Evolutionary conservation across 2,888 invertebrate genomes (phyloP), one percentile per base, ranked within the genome.

Genomic region (Agapetus fuscipes): DNA sequence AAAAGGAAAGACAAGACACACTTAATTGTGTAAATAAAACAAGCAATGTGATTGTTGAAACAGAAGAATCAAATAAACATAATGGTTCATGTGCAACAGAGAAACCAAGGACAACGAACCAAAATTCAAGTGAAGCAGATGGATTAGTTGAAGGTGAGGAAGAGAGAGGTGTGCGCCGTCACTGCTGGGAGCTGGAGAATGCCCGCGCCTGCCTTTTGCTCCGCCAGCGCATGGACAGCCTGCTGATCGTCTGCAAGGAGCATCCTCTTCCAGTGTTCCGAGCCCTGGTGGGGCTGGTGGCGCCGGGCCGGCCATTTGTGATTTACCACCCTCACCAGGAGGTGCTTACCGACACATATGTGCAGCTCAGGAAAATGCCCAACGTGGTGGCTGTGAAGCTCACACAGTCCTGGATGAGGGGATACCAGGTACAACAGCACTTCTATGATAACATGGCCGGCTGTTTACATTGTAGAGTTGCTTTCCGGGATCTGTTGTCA

Each of bases 321-420:
- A 76, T 96, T 17, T 95, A 83, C 59, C 84, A 81, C 53, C 72
- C 72, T 47, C 77, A 81, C 52, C 76, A 82, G 46, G 91, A 94
- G 69, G 83, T 91, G 1, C 63, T 97, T 26, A 77, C 87, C 56
- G 86, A 90, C 48, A 74, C 90, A 41, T 95, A 86, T 58, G 66
- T 80, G 37, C 75, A 79, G 51, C 61, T 97, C 37, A 90, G 88
- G 57, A 72, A 78, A 38, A 68, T 75, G 35, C 70, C 72, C 39
- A 78, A 80, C 56, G 77, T 85, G 12, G 76, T 88, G 7, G 82
- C 81, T 53, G 61, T 96, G 27, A 79, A 78, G 56, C 61, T 98
- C 7, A 78, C 81, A 27, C 86, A 85, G 50, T 90, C 85, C 54
- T 96, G 94, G 79, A 67, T 89, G 60, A 74, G 95, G 49, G 78